These are phyloP conservation scores for Euglossa dilemma DNA, from an alignment of 1,140 invertebrate species.

Conservation along the genomic window DNA sequence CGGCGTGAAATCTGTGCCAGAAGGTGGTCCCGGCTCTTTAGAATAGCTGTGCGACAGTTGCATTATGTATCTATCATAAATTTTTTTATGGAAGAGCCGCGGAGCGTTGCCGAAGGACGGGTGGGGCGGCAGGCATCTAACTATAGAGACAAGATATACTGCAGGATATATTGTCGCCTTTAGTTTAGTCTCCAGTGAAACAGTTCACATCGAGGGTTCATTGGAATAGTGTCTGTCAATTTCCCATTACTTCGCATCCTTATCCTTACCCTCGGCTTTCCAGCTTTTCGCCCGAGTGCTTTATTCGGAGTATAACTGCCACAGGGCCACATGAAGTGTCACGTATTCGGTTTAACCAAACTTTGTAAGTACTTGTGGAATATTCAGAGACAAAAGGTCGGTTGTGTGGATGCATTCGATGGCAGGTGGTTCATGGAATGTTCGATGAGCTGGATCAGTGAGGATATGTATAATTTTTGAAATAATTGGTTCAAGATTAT, in stretches of 20 bases:
- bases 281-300: constrained; percentile 15
- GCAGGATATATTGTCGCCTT: constrained; percentile 77
- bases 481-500: too few relatives aligned
- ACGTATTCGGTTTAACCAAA: neutral
- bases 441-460: too few relatives aligned
- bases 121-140: constrained; percentile 76
- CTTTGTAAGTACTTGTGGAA: neutral
- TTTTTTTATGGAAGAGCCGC: neutral
- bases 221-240: constrained; percentile 71
- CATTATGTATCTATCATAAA: neutral
- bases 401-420: neutral
- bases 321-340: too few relatives aligned
- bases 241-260: constrained; percentile 44
- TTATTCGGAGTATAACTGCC: constrained; percentile 28
- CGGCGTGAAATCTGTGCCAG: neutral
- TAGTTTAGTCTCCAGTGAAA: constrained; percentile 75
- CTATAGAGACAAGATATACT: constrained; percentile 79
- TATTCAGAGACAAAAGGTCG: too few relatives aligned
- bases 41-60: neutral
- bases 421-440: neutral
- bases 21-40: neutral
- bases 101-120: constrained; percentile 50
- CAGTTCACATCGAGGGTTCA: constrained; percentile 79
- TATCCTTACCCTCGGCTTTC: constrained; percentile 19
- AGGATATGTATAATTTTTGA: too few relatives aligned